phyloP scores from a whole-genome alignment of 1,140 invertebrate species.

The Cardiocondyla obscurior region DNA sequence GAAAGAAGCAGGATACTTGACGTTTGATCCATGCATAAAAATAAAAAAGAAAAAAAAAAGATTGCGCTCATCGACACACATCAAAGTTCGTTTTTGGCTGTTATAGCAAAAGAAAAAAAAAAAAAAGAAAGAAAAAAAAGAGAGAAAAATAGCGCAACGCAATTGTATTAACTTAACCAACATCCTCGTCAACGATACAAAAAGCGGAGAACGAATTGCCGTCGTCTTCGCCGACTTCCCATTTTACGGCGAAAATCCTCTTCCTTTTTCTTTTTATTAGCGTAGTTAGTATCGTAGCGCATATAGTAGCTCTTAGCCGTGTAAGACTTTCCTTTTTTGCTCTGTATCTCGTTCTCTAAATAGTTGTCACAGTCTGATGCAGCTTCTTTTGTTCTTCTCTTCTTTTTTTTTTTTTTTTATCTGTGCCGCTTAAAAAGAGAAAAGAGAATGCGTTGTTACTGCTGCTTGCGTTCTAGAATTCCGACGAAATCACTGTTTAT shows the following conservation, averaged over 20 bases:
- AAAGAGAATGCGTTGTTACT: neutral
- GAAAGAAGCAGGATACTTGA: neutral
- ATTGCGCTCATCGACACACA: neutral
- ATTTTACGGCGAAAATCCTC: slow-evolving; percentile 12
- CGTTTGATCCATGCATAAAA: neutral
- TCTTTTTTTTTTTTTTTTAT: neutral
- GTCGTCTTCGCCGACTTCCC: slow-evolving; percentile 10
- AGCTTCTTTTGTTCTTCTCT: neutral
- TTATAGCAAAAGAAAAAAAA: neutral
- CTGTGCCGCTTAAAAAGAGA: neutral
- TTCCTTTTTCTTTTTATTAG: slow-evolving; percentile 41
- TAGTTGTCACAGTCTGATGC: slow-evolving; percentile 18
- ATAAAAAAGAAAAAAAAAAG: neutral
- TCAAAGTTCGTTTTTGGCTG: neutral
- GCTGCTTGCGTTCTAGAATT: slow-evolving; percentile 11
- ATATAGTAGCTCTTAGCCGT: slow-evolving; percentile 42
- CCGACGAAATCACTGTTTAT: neutral
- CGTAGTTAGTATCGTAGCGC: slow-evolving; percentile 31
- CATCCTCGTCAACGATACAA: slow-evolving; percentile 1
- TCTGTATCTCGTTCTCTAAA: slow-evolving; percentile 28
- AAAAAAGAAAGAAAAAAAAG: too few species aligned
- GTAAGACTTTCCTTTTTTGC: slow-evolving; percentile 40
- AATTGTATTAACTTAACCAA: neutral
- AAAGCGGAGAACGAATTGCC: slow-evolving; percentile 3
- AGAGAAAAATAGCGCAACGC: too few species aligned